Evolutionary conservation across 2,888 invertebrate genomes (phyloP).

Genomic region (Gymnocheta viridis): DNA sequence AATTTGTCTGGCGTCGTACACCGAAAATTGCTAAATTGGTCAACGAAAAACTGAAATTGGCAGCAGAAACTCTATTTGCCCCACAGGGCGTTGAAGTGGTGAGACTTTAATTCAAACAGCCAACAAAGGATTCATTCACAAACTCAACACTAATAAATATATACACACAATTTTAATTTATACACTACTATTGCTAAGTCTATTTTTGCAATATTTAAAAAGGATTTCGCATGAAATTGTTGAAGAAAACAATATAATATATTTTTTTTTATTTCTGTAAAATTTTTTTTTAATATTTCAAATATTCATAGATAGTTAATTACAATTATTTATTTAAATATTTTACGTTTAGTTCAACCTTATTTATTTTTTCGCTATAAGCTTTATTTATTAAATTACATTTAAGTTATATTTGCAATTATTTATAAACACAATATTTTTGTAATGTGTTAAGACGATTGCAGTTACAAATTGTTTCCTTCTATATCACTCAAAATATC

Average conservation of each 20-base stretch:
- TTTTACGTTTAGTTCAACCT: constrained; percentile 47
- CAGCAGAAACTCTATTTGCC: constrained; percentile 80
- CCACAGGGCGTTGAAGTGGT: constrained; percentile 81
- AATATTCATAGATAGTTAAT: constrained; percentile 21
- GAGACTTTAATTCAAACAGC: constrained; percentile 74
- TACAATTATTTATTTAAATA: not conserved
- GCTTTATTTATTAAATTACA: constrained; percentile 47
- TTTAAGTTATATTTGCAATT: not conserved
- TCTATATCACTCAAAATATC: no score
- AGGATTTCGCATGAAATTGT: not conserved
- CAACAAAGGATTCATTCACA: constrained; percentile 4
- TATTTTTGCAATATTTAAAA: not conserved
- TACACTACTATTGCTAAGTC: constrained; percentile 7
- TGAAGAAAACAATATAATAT: not conserved
- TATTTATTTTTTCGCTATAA: constrained; percentile 57
- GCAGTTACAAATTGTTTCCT: no score
- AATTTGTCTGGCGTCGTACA: constrained; percentile 92
- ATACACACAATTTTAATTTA: constrained; percentile 18
- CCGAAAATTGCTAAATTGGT: constrained; percentile 92
- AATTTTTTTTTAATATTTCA: not conserved
- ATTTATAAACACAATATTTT: constrained; percentile 2
- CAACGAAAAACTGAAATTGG: constrained; percentile 88
- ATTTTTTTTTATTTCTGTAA: constrained; percentile 2
- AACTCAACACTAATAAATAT: constrained; percentile 21
- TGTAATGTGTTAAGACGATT: not conserved